Evolutionary conservation across 92 coral and sea anemone genomes (phyloP).

Genomic region (Zoanthus sansibaricus): DNA sequence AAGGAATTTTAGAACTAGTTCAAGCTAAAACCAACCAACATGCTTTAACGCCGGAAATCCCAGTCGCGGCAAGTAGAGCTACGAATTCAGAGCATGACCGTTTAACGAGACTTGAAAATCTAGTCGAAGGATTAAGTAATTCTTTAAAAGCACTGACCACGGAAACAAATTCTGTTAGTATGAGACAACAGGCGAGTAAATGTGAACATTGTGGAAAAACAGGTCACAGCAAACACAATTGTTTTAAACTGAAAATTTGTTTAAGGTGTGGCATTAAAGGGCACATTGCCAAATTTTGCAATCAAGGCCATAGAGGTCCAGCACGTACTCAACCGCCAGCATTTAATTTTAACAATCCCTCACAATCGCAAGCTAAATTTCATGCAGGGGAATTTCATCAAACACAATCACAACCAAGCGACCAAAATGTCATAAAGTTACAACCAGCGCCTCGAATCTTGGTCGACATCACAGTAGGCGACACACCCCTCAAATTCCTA

Average conservation of each 20-base stretch:
- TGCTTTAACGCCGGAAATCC: neutral
- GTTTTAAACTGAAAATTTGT: conserved; percentile 31
- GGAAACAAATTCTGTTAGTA: neutral
- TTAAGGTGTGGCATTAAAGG: conserved; percentile 30
- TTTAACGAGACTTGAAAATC: conserved; percentile 15
- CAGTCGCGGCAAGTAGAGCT: neutral
- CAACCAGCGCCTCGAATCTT: conserved; percentile 1
- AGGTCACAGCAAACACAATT: conserved; percentile 1
- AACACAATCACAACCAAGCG: neutral
- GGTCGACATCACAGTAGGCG: conserved; percentile 27
- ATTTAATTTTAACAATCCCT: too few relatives aligned
- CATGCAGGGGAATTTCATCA: conserved; percentile 1
- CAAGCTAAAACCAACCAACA: neutral
- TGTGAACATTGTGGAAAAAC: conserved; percentile 43
- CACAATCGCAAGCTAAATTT: conserved; percentile 3
- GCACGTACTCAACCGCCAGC: too few relatives aligned
- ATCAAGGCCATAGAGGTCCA: neutral
- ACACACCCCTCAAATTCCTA: conserved; percentile 42
- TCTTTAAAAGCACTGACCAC: conserved; percentile 28
- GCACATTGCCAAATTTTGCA: conserved; percentile 40
- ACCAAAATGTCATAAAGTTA: neutral
- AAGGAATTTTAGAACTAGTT: neutral
- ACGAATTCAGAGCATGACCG: neutral
- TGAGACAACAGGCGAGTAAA: neutral
- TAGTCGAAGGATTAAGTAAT: conserved; percentile 24